phyloP scores from a whole-genome alignment of 2,113 vertebrate species.

The Dendrocopos noguchii region DNA sequence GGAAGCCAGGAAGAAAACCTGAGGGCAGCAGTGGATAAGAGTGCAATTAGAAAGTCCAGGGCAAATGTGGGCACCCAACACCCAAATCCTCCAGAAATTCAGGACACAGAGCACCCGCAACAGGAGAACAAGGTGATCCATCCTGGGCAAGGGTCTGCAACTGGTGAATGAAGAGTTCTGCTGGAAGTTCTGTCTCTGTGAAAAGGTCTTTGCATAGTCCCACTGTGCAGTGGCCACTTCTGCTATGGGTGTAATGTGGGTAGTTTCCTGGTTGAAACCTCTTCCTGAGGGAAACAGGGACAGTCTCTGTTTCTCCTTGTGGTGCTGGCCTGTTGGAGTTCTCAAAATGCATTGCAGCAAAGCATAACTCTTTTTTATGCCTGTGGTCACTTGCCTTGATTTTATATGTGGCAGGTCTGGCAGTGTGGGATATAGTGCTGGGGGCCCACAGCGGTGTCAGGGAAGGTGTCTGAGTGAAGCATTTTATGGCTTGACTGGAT shows the following conservation, averaged over 20 bases:
- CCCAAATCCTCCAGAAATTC: not conserved
- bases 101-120: not conserved
- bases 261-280: not conserved
- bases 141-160: not conserved
- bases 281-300: not conserved
- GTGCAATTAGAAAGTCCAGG: not conserved
- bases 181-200: not conserved
- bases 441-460: constrained; percentile 3
- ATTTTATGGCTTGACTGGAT: constrained; percentile 36
- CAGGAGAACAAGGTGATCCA: not conserved
- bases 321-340: not conserved
- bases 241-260: not conserved
- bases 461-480: constrained; percentile 26
- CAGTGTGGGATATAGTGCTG: not conserved
- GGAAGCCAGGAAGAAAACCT: not conserved
- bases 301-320: not conserved
- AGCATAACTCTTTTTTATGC: constrained; percentile 55
- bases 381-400: constrained; percentile 27
- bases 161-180: not conserved
- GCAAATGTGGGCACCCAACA: not conserved
- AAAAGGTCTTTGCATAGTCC: not conserved
- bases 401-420: constrained; percentile 29
- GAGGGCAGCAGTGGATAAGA: not conserved
- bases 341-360: not conserved
- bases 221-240: not conserved